Evolutionary conservation across 2,888 invertebrate species (phyloP).

Genomic region (Cybosia mesomella): DNA sequence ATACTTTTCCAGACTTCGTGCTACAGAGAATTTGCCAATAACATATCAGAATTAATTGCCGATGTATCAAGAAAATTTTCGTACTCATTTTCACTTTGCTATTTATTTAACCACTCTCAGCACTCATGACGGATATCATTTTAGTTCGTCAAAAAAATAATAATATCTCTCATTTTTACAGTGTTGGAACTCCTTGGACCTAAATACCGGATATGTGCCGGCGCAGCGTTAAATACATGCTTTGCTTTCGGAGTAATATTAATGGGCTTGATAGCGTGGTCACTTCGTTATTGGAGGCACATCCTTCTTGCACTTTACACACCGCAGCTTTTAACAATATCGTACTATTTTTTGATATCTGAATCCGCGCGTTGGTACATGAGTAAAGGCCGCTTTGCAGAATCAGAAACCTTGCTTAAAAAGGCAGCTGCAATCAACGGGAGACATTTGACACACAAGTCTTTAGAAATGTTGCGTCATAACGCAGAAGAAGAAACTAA

Average conservation of each 20-base stretch:
- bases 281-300: constrained; percentile 89
- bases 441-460: constrained; percentile 63
- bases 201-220: constrained; percentile 3
- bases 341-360: constrained; percentile 89
- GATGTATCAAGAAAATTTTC: too few relatives aligned
- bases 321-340: constrained; percentile 89
- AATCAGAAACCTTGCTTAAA: constrained; percentile 88
- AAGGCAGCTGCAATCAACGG: constrained; percentile 88
- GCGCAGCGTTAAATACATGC: constrained; percentile 83
- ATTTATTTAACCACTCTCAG: not conserved
- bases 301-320: constrained; percentile 89
- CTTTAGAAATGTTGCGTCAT: constrained; percentile 58
- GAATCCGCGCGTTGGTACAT: constrained; percentile 93
- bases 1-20: too few relatives aligned
- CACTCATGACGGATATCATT: not conserved
- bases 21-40: too few relatives aligned
- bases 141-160: not conserved
- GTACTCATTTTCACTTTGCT: not conserved
- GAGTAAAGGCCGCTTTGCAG: constrained; percentile 88
- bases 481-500: constrained; percentile 29
- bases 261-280: constrained; percentile 90
- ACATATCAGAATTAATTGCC: too few relatives aligned
- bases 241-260: constrained; percentile 87
- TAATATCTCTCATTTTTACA: not conserved
- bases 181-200: constrained; percentile 9